Conservation (phyloP, 1,140 invertebrate species). For the Chrysoperla carnea region DNA sequence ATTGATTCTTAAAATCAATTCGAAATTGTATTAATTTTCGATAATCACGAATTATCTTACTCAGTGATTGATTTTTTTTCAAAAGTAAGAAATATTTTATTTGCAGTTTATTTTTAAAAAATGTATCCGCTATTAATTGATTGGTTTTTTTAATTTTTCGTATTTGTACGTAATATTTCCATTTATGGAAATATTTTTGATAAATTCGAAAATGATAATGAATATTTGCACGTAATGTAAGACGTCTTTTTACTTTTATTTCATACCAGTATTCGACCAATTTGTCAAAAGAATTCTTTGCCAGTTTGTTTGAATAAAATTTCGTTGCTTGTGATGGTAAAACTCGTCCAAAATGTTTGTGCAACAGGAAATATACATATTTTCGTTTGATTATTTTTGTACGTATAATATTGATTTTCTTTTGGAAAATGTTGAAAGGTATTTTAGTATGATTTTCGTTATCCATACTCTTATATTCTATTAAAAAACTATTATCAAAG, state of each 20-base stretch:
- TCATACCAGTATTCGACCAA: slow-evolving; percentile 2
- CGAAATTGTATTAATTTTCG: too few relatives aligned
- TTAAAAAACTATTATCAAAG: not conserved
- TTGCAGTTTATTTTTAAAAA: slow-evolving; percentile 7
- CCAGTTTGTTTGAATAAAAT: slow-evolving; percentile 4
- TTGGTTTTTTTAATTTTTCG: slow-evolving; percentile 3
- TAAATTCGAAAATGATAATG: slow-evolving; percentile 5
- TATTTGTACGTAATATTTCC: slow-evolving; percentile 4
- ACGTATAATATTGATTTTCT: not conserved
- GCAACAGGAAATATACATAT: slow-evolving; percentile 2
- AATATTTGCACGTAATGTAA: slow-evolving; percentile 5
- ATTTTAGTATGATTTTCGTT: not conserved
- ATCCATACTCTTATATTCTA: not conserved
- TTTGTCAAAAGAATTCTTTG: slow-evolving; percentile 6
- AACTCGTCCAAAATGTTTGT: not conserved
- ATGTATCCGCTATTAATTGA: slow-evolving; percentile 3
- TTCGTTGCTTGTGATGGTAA: slow-evolving; percentile 1
- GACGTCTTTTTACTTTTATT: slow-evolving; percentile 5
- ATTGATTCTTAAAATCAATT: too few relatives aligned
- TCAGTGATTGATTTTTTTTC: not conserved
- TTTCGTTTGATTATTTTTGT: slow-evolving; percentile 1
- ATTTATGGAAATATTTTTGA: slow-evolving; percentile 5
- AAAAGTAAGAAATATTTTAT: slow-evolving; percentile 2
- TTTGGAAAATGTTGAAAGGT: not conserved
- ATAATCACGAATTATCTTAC: too few relatives aligned